Evolutionary conservation across 1,140 invertebrate genomes (phyloP).

Genomic region (Frieseomelitta varia): DNA sequence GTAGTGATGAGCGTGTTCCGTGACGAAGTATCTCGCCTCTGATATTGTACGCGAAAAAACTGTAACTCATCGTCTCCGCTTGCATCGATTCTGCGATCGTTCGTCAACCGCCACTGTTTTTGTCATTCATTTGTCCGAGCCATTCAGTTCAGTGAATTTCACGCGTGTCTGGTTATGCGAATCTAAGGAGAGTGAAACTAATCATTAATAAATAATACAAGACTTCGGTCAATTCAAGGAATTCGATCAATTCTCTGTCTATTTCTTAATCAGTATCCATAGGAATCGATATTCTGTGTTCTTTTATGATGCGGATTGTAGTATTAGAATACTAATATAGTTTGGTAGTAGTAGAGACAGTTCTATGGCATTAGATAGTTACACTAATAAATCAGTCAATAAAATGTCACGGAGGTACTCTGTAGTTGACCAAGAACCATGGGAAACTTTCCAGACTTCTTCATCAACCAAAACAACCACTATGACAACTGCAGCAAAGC

Average conservation of each 20-base stretch:
- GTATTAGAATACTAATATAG: conserved; percentile 12
- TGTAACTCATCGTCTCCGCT: neutral
- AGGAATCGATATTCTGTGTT: neutral
- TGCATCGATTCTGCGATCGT: neutral
- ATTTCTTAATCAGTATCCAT: too few relatives aligned
- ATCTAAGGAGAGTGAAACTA: conserved; percentile 23
- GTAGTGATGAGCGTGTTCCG: conserved; percentile 7
- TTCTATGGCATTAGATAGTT: neutral
- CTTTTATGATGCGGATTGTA: neutral
- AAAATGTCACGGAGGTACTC: conserved; percentile 62
- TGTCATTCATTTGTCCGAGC: neutral
- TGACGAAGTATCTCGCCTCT: conserved; percentile 24
- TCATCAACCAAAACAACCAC: conserved; percentile 92
- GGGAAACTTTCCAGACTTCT: conserved; percentile 87
- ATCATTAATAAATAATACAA: neutral
- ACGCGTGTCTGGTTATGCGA: neutral
- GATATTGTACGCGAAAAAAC: conserved; percentile 15
- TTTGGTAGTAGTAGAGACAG: neutral
- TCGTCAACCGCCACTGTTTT: neutral
- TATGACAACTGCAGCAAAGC: conserved; percentile 93
- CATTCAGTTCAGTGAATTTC: neutral
- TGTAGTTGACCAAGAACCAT: conserved; percentile 62
- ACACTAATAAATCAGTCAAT: neutral
- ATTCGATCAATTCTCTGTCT: neutral
- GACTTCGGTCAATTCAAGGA: neutral